These are phyloP conservation scores for Apostichopus leukothele DNA, from an alignment of 53 echinoderm and acorn worm genomes.

Conservation along the genomic window DNA sequence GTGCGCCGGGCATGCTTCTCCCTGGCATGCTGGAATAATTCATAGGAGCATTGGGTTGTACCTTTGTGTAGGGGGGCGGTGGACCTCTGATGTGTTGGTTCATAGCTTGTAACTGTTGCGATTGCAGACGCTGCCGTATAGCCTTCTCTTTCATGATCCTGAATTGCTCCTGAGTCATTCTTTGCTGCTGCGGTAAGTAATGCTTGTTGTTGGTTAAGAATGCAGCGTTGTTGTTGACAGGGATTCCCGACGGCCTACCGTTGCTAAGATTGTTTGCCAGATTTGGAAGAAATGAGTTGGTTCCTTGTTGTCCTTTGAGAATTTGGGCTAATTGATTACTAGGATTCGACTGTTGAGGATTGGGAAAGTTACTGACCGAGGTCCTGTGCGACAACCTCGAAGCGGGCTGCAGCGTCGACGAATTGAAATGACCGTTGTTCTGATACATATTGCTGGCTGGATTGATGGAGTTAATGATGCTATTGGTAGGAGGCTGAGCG, in stretches of 20 bases:
- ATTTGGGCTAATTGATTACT: conserved; percentile 35
- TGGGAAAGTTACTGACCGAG: conserved; percentile 13
- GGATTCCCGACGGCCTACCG: not conserved
- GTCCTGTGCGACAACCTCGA: conserved; percentile 13
- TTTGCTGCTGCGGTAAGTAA: not conserved
- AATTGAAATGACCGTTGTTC: conserved; percentile 9
- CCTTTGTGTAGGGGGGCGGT: conserved; percentile 28
- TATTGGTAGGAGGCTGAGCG: conserved; percentile 19
- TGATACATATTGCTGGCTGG: not conserved
- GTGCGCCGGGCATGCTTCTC: not conserved
- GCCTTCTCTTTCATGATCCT: not conserved
- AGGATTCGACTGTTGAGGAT: not conserved
- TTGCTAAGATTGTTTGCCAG: not conserved
- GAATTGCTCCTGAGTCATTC: not conserved
- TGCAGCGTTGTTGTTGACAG: not conserved
- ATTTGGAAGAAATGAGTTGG: conserved; percentile 37
- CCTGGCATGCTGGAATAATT: conserved; percentile 11
- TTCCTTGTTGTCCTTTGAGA: not conserved
- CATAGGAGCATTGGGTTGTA: not conserved
- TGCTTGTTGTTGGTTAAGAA: not conserved
- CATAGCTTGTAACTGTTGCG: conserved; percentile 18
- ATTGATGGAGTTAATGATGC: conserved; percentile 19
- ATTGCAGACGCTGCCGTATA: not conserved
- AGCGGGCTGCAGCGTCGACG: conserved; percentile 7
- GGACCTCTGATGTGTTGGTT: conserved; percentile 24